Base-by-base conservation (phyloP, 2,113 vertebrate species). In the Phaethornis superciliosus region DNA sequence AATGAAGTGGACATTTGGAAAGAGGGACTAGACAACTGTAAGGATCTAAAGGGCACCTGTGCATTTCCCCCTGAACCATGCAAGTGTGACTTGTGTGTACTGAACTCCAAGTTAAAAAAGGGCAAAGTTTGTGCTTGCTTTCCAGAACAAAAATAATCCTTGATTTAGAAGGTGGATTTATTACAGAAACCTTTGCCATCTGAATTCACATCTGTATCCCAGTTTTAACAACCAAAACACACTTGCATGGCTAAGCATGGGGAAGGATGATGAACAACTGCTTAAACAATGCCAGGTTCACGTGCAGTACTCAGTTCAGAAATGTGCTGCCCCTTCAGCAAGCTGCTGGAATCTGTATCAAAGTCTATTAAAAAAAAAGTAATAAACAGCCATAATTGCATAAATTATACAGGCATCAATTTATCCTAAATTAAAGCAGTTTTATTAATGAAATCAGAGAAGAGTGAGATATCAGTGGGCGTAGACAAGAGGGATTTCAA, bases 11-110 rank as follows among this genome's bases (percentile, higher is more conserved):
- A 6, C 0, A 1, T 62, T 33, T 70, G 68, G 35, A 70, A 96
- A 37, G 0, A 0, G 4, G 40, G 49, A 26, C 20, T 59, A 56
- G 76, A 27, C 58, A 88, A 0, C 63, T 32, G 0, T 2, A 30
- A 63, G 47, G 52, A 59, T 20, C 59, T 23, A n/a, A 86, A 64
- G 51, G 56, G 14, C 56, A 85, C 1, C 54, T 67, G 13, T n/a
- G 47, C 27, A 10, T 51, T 68, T 67, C 58, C 40, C 60, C 55
- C 81, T 32, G 20, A 42, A 37, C 8, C 46, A 72, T 0, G 10
- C 22, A 28, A 46, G 18, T 0, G 14, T 56, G 69, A 40, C 49
- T 52, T 27, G 44, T 52, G 49, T 19, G 22, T 40, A 40, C 32
- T 46, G 3, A 47, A 60, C 15, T 54, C 26, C 32, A 33, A 35